Percentiles rank a stretch among this genome's conserved stretches.
phyloP scores from a whole-genome alignment of 35 echinoderm and acorn worm genomes.

The Strongylocentrotus purpuratus region DNA sequence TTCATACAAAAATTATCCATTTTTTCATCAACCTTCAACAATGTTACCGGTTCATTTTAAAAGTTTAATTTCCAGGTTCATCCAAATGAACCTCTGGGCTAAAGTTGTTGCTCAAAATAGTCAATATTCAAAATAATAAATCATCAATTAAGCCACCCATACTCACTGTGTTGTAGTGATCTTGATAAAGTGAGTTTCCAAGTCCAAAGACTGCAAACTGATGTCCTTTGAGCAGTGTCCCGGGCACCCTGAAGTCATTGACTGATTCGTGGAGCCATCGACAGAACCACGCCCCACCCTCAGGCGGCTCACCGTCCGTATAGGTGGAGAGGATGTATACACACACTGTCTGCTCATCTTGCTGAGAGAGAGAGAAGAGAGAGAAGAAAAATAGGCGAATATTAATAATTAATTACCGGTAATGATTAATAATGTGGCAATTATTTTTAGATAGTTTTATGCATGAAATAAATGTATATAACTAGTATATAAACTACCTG shows the following conservation, averaged over 20 bases:
- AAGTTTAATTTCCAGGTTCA: no score
- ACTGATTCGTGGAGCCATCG: slow-evolving; percentile 89
- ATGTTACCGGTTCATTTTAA: no score
- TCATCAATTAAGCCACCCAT: background rate
- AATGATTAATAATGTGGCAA: no score
- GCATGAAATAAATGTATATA: no score
- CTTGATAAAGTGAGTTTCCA: slow-evolving; percentile 92
- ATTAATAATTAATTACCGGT: no score
- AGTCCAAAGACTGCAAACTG: slow-evolving; percentile 92
- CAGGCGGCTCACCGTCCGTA: slow-evolving; percentile 84
- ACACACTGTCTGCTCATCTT: slow-evolving; percentile 48
- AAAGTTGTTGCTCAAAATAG: no score
- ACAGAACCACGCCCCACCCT: slow-evolving; percentile 84
- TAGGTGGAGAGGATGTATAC: slow-evolving; percentile 84
- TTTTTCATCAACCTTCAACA: no score
- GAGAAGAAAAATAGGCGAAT: no score
- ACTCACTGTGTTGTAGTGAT: slow-evolving; percentile 80
- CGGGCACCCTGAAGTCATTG: slow-evolving; percentile 94
- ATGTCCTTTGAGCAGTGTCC: slow-evolving; percentile 76
- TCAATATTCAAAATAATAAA: background rate
- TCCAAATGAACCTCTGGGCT: no score
- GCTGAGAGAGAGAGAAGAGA: slow-evolving; percentile 53
- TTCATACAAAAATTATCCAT: no score
- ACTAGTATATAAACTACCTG: no score
- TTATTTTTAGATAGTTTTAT: no score